Percentiles rank a stretch among this genome's conserved stretches.
Conservation (phyloP, 35 echinoderm and acorn worm species). For the Apostichopus parvimensis region DNA sequence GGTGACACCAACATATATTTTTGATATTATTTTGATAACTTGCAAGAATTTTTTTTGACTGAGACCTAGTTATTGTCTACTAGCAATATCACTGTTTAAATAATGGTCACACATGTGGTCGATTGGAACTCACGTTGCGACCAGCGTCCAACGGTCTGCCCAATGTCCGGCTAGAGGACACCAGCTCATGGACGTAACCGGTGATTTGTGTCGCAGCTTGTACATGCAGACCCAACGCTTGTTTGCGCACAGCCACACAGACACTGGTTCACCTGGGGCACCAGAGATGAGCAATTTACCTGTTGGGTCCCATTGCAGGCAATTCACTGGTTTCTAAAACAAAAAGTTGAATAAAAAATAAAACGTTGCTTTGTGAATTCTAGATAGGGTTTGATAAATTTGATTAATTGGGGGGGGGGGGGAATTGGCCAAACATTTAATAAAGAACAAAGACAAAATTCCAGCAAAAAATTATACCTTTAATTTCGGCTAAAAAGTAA, state of each 20-base stretch:
- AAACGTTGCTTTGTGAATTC: background rate
- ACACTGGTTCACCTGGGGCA: conserved; percentile 75
- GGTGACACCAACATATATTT: no score
- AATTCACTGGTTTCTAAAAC: conserved; percentile 64
- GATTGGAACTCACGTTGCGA: conserved; percentile 7
- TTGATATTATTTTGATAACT: no score
- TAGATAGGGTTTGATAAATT: no score
- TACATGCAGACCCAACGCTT: conserved; percentile 71
- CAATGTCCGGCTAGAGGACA: conserved; percentile 53
- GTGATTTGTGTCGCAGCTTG: conserved; percentile 70
- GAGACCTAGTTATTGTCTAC: no score
- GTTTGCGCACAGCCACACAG: conserved; percentile 75
- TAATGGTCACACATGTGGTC: background rate
- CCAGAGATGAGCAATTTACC: conserved; percentile 84
- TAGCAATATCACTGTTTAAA: background rate
- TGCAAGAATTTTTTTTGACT: no score
- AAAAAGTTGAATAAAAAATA: background rate
- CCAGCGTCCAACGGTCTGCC: conserved; percentile 50
- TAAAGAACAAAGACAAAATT: background rate
- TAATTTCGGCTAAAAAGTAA: background rate
- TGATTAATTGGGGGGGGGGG: no score
- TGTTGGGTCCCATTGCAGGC: conserved; percentile 82
- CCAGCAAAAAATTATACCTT: background rate
- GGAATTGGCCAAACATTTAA: background rate
- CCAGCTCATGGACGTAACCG: conserved; percentile 53